Evolutionary conservation across 2,888 invertebrate species (phyloP).

Genomic region (Philaethria dido): DNA sequence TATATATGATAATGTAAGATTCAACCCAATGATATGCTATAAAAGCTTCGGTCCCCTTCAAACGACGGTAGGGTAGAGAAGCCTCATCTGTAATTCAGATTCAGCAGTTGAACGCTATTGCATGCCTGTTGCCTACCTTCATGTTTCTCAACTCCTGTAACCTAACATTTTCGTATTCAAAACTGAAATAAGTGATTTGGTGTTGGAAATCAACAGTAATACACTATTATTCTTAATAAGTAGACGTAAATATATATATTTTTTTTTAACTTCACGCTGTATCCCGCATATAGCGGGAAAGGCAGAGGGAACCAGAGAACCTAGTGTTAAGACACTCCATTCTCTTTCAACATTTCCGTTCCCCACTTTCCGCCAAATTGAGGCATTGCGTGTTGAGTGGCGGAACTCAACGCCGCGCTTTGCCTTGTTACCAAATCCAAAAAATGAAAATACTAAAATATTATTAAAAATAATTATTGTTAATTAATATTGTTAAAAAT

Average conservation of each 20-base stretch:
- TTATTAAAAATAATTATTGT: too few relatives aligned
- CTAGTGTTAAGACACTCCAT: too few relatives aligned
- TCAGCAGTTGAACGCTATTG: conserved; percentile 23
- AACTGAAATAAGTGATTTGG: not conserved
- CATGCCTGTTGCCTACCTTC: conserved; percentile 29
- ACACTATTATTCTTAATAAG: not conserved
- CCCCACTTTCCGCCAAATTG: too few relatives aligned
- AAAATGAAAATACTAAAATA: too few relatives aligned
- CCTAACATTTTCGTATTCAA: conserved; percentile 2
- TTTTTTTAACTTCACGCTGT: too few relatives aligned
- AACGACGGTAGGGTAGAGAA: conserved; percentile 23
- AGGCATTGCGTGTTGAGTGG: too few relatives aligned
- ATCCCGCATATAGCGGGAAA: too few relatives aligned
- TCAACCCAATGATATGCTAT: conserved; percentile 16
- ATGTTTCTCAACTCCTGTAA: conserved; percentile 4
- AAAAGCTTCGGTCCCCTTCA: conserved; percentile 27
- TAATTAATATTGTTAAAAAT: not conserved
- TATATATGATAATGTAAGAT: conserved; percentile 5
- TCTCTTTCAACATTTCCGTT: too few relatives aligned
- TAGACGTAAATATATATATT: too few relatives aligned
- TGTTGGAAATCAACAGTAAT: not conserved
- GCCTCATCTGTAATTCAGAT: conserved; percentile 34
- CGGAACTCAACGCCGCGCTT: too few relatives aligned
- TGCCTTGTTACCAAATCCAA: too few relatives aligned
- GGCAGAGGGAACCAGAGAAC: too few relatives aligned